Base-by-base conservation (phyloP, 2,113 vertebrate species). In the Microtus ochrogaster region DNA sequence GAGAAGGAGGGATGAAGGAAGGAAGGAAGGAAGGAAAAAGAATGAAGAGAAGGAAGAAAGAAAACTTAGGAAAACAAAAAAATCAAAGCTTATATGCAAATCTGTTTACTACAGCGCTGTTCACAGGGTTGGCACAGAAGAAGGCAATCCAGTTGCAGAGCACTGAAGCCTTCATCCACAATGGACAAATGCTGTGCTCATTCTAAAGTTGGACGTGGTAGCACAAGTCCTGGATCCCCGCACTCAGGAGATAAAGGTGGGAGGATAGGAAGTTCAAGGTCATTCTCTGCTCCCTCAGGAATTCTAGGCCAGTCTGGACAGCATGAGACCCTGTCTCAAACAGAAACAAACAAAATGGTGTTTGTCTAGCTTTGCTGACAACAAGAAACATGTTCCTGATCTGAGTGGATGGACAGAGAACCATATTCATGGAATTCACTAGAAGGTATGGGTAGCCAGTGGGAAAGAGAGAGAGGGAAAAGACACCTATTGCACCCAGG, bases 1-100 rank as follows among this genome's bases (percentile, higher is more conserved):
- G 28, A 14, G 2, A 3, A 9, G 7, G 7, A 9, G 19, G 33
- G 1, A 2, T 1, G 36, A 2, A 7, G 74, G 81, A 7, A 14
- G 1, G 26, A 10, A 52, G 17, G 73, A 33, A 63, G 65, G 9
- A 44, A 21, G 5, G 10, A 65, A 9, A 21, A 65, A 8, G n/a
- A 44, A 84, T 2, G 47, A 49, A 9, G 14, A 11, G 21, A 36
- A 30, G 19, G 17, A 79, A 52, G 22, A 36, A 36, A 65, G 26
- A 33, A 44, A 84, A 83, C 21, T 70, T 21, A 44, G 2, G 87
- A 44, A 74, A 87, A 17, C 2, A 61, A 92, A 93, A 28, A 28
- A 41, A 58, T 55, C 55, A 58, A 96, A 41, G 39, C n/a, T 52
- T 66, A 26, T 76, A 16, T 44, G 66, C 17, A 78, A 16, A 84